These are phyloP conservation scores for Homarus americanus DNA, from an alignment of 1,140 invertebrate species.

Conservation along the genomic window DNA sequence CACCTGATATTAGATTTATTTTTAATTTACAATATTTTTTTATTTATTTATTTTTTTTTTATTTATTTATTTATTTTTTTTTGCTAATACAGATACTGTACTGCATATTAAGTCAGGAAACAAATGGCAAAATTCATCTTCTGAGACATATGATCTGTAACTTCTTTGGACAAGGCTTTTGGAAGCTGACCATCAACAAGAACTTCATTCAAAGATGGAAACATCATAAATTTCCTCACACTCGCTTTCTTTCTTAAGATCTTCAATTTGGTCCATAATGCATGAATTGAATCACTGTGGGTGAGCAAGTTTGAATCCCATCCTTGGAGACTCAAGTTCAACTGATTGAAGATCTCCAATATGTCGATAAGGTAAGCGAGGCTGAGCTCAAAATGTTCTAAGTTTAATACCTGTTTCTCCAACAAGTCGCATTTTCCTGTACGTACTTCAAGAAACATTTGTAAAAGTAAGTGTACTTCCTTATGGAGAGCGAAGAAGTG, in stretches of 20 bases:
- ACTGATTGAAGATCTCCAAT: neutral
- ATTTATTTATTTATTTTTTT: no score
- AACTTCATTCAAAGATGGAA: conserved; percentile 30
- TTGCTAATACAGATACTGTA: no score
- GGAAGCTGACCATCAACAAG: conserved; percentile 35
- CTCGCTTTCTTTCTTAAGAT: conserved; percentile 49
- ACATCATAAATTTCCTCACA: conserved; percentile 39
- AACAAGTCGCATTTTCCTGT: conserved; percentile 54
- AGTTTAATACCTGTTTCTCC: conserved; percentile 57
- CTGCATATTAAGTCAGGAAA: conserved; percentile 27
- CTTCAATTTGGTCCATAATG: conserved; percentile 43
- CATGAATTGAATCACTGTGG: neutral
- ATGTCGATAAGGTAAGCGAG: conserved; percentile 22
- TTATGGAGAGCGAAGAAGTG: neutral
- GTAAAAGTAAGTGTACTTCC: conserved; percentile 47
- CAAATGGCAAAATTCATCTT: conserved; percentile 40
- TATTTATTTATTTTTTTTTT: no score
- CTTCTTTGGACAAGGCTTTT: conserved; percentile 32
- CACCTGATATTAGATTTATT: conserved; percentile 29
- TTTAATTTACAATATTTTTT: no score
- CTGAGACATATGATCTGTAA: conserved; percentile 28
- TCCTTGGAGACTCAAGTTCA: conserved; percentile 9
- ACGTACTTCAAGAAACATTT: conserved; percentile 48
- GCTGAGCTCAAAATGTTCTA: conserved; percentile 46
- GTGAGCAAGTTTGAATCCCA: conserved; percentile 46